These are phyloP conservation scores for Acleris emargana DNA, from an alignment of 2,888 invertebrate species.

Conservation along the genomic window DNA sequence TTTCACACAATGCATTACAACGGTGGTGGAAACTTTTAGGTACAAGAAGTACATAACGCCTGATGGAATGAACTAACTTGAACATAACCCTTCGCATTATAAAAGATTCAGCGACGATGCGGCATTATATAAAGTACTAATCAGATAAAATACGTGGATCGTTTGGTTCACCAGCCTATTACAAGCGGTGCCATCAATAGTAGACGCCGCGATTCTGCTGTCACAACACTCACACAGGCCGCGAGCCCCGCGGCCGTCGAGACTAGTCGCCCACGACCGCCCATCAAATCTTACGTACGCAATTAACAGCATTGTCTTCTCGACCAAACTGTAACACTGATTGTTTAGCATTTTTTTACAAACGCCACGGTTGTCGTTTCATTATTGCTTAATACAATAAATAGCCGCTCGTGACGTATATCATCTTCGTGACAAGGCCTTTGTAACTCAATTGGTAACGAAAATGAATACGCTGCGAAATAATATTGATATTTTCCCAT, in stretches of 20 bases:
- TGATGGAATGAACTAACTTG: conserved; percentile 8
- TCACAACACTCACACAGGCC: conserved; percentile 27
- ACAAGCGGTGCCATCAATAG: conserved; percentile 10
- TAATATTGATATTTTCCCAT: conserved; percentile 11
- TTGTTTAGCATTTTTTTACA: conserved; percentile 54
- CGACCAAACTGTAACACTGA: conserved; percentile 57
- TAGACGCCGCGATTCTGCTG: conserved; percentile 41
- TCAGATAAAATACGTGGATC: not conserved
- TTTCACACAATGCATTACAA: conserved; percentile 10
- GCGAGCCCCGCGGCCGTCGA: conserved; percentile 28
- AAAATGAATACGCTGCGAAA: conserved; percentile 19
- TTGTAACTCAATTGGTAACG: conserved; percentile 12
- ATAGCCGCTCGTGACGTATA: conserved; percentile 17
- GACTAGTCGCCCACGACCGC: conserved; percentile 40
- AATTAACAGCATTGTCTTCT: conserved; percentile 73
- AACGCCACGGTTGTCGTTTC: conserved; percentile 36
- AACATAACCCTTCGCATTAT: conserved; percentile 6
- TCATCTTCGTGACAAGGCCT: conserved; percentile 28
- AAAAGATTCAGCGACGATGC: not conserved
- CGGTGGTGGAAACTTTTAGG: conserved; percentile 24
- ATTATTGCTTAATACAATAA: conserved; percentile 29
- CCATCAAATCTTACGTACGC: conserved; percentile 45
- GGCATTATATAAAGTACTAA: not conserved
- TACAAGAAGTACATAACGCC: conserved; percentile 17
- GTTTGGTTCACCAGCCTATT: conserved; percentile 14